Base-by-base conservation (phyloP, 1,140 invertebrate species). In the Calephelis nemesis region DNA sequence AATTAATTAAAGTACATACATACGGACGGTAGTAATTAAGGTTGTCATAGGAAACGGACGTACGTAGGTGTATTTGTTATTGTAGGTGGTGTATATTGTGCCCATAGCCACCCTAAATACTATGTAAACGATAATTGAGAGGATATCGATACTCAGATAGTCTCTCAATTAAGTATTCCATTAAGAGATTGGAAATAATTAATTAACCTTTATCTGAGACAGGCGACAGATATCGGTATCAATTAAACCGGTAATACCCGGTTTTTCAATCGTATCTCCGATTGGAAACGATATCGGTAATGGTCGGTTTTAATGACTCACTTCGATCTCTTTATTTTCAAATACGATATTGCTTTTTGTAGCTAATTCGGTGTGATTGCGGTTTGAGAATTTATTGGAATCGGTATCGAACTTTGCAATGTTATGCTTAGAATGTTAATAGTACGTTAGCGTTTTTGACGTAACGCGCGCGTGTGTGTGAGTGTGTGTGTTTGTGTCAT, bases 161-260 rank as follows among this genome's bases (percentile, higher is more conserved):
- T 30, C 19, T 54, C 52, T 54, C 19, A 54, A 54, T 54, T 54
- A 39, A 54, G 52, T 19, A 54, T 54, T 54, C 52, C 52, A 54
- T 54, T 54, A 54, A 54, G 52, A 30, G 52, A 54, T 54, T 54
- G 52, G 52, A 54, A 54, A 54, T 54, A 54, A 54, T 54, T 54
- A 54, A 54, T 54, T 54, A 54, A 54, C 50, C 50, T 54, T 54
- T 54, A 54, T 54, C 50, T 30, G 50, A 19, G 50, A 19, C 12
- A 15, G 50, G 50, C 15, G 50, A 54, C 15, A 54, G 50, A 13
- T 54, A 54, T 54, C 15, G 49, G 49, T 52, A 52, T 15, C 49
- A 54, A 54, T 54, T 54, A 54, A 54, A 19, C 50, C 15, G 50
- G 13, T 54, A 54, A 54, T 54, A 54, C 15, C 50, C 50, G 50